Percentiles rank a stretch among this genome's conserved stretches.
Evolutionary conservation across 2,888 invertebrate species (phyloP).

Genomic region (Ariolimax columbianus): DNA sequence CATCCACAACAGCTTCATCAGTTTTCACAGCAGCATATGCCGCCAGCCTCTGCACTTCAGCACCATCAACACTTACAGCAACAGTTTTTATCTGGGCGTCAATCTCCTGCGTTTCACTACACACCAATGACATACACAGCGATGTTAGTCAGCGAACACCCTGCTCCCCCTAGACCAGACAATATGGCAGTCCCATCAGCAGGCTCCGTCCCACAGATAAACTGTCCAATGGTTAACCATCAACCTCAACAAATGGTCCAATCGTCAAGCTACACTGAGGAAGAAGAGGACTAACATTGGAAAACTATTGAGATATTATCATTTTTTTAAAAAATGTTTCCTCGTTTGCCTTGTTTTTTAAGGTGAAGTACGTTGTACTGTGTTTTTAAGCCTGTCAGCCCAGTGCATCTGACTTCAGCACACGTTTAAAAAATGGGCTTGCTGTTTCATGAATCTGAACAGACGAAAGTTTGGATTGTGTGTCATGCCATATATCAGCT

Average conservation of each 20-base stretch:
- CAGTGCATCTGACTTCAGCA: too few relatives aligned
- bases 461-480: too few relatives aligned
- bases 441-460: too few relatives aligned
- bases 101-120: slow-evolving; percentile 36
- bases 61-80: slow-evolving; percentile 43
- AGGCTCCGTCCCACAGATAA: not conserved
- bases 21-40: slow-evolving; percentile 11
- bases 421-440: too few relatives aligned
- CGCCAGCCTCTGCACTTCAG: not conserved
- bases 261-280: slow-evolving; percentile 22
- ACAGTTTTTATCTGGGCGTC: slow-evolving; percentile 28
- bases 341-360: too few relatives aligned
- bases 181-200: not conserved
- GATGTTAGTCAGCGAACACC: slow-evolving; percentile 19
- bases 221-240: slow-evolving; percentile 5
- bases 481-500: too few relatives aligned
- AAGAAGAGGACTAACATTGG: slow-evolving; percentile 17
- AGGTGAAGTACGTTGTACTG: too few relatives aligned
- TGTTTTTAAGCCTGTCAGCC: too few relatives aligned
- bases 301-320: not conserved
- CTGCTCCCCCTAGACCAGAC: not conserved
- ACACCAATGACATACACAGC: slow-evolving; percentile 31
- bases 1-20: slow-evolving; percentile 21
- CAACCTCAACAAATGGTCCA: not conserved
- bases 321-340: too few relatives aligned